Conservation (phyloP, 2,888 invertebrate genomes). For the Sinhomidia bicolor region DNA sequence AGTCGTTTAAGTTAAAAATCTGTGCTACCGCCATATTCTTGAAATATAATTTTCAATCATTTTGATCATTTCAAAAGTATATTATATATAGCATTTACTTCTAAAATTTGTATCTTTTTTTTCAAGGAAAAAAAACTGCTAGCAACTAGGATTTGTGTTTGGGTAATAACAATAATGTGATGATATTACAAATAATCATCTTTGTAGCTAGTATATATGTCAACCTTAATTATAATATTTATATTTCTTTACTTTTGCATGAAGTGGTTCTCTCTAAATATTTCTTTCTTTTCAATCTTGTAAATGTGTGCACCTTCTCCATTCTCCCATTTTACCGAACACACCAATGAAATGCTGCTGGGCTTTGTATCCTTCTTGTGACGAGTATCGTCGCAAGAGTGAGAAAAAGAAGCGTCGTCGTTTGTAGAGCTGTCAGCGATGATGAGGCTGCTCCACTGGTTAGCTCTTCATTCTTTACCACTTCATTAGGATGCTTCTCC, state of each 20-base stretch:
- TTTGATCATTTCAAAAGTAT: neutral
- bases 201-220: conserved; percentile 12
- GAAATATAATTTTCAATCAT: neutral
- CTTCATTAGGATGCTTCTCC: conserved; percentile 94
- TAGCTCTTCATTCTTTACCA: conserved; percentile 95
- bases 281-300: neutral
- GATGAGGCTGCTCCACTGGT: conserved; percentile 82
- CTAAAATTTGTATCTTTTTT: neutral
- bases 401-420: conserved; percentile 60
- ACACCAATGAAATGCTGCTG: conserved; percentile 20
- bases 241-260: too few relatives aligned
- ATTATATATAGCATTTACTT: neutral
- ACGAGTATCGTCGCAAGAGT: conserved; percentile 51
- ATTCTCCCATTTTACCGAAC: conserved; percentile 49
- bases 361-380: conserved; percentile 55
- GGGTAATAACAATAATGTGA: neutral
- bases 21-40: neutral
- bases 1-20: neutral
- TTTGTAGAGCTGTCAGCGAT: conserved; percentile 36
- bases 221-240: neutral
- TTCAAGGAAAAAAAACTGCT: neutral
- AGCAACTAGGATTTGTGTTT: conserved; percentile 4
- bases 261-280: too few relatives aligned
- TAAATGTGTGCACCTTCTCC: conserved; percentile 48
- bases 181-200: neutral